Base-by-base conservation (phyloP, 2,888 invertebrate genomes). In the Mongoloraphidia duomilia region DNA sequence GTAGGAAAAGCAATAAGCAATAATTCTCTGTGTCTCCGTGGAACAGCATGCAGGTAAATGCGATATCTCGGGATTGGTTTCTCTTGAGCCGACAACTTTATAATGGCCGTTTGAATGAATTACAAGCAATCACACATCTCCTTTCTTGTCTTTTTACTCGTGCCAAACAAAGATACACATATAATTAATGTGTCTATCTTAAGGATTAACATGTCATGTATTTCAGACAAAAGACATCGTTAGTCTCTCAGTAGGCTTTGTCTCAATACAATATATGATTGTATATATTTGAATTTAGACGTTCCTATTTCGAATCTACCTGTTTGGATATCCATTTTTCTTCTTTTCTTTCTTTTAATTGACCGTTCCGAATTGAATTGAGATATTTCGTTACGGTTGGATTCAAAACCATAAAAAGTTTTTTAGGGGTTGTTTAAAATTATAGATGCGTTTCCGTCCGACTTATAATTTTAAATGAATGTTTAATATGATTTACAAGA, bases 1-100 rank as follows among this genome's bases (percentile, higher is more conserved):
- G 12, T 13, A 14, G 14, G 59, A 58, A 57, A 54, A 50, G 56
- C 57, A 54, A 58, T 60, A 59, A 58, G 57, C 57, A 50, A 58
- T 59, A 60, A 59, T 51, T 59, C 55, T 50, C 41, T 8, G 12
- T 39, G 39, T 14, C 14, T 14, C 14, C 39, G 12, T 39, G 12
- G 39, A 12, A n/a, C 9, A 14, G 14, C 40, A 8, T 11, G 13
- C 44, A 44, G 44, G 44, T 44, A 44, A 44, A 44, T 26, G 44
- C 34, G 44, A 34, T 34, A 44, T 33, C 33, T 35, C 11, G 48
- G 47, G 43, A 43, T 48, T 42, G 48, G 55, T 52, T 26, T 26
- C 26, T 55, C 55, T 50, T 52, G 51, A 47, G 49, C 47, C 50
- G 53, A 57, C 57, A 57, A 56, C 54, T 57, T 56, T 57, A 57